A percentile compares a stretch with the other conserved stretches of the same genome.
phyloP scores from a whole-genome alignment of 2,797 vertebrate species.

The Eulemur rubriventer region DNA sequence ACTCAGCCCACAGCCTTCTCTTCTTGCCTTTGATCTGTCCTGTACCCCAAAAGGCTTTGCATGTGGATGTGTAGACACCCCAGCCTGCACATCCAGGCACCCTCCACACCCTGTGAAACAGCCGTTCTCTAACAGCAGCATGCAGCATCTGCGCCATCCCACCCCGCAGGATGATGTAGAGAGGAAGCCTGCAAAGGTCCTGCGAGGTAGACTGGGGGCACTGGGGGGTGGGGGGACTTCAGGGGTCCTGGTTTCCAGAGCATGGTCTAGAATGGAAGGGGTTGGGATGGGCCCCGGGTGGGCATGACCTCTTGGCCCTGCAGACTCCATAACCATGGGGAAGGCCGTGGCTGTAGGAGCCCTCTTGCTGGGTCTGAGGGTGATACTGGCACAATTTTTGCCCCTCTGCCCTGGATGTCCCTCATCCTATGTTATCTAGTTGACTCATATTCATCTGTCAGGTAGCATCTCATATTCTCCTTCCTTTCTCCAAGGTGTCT shows the following conservation, averaged over 20 bases:
- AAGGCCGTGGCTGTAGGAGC: accelerated
- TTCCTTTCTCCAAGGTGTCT: not conserved
- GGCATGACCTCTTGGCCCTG: not conserved
- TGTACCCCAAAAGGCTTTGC: not conserved
- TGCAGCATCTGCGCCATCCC: not conserved
- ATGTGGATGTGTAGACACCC: not conserved
- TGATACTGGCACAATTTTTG: not conserved
- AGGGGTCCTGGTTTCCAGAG: not conserved
- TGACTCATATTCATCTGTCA: not conserved
- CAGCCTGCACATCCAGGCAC: not conserved
- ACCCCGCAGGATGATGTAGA: not conserved
- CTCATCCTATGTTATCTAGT: not conserved
- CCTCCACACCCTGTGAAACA: not conserved
- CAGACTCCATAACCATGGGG: not conserved
- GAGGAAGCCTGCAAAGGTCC: not conserved
- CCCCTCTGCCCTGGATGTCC: not conserved
- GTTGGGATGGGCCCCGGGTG: no score
- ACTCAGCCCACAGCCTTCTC: not conserved
- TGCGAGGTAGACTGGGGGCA: not conserved
- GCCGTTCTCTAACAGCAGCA: not conserved
- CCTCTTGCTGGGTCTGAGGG: not conserved
- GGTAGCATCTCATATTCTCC: not conserved
- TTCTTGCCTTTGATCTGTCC: not conserved
- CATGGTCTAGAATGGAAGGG: not conserved
- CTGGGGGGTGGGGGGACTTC: not conserved